phyloP scores from a whole-genome alignment of 2,888 invertebrate species.

The Odontothrips loti region DNA sequence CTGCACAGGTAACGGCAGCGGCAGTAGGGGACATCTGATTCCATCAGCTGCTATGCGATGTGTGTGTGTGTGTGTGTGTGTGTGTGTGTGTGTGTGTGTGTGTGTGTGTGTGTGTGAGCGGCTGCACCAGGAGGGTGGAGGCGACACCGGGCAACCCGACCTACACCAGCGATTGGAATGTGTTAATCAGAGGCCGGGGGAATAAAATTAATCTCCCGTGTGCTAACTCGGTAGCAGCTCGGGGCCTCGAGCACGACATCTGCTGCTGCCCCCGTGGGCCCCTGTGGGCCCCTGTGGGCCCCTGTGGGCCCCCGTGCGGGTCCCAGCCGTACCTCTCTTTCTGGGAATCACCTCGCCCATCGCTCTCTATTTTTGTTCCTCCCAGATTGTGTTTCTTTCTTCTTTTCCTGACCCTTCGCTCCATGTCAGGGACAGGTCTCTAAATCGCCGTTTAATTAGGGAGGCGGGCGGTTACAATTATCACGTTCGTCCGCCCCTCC shows the following conservation, averaged over 20 bases:
- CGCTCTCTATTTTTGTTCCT: neutral
- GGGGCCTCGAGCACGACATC: constrained; percentile 2
- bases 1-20: neutral
- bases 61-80: neutral
- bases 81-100: neutral
- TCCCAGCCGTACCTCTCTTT: too few species aligned
- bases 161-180: constrained; percentile 20
- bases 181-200: constrained; percentile 24
- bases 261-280: neutral
- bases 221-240: constrained; percentile 24
- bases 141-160: neutral
- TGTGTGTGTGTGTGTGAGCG: neutral
- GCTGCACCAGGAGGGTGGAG: neutral
- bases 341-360: neutral
- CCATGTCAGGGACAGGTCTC: neutral
- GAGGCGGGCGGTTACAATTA: neutral
- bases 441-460: constrained; percentile 6
- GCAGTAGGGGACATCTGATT: neutral
- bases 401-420: neutral
- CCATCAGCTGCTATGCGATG: neutral
- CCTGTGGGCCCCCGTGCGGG: neutral
- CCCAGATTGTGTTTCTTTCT: neutral
- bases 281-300: too few species aligned
- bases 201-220: constrained; percentile 26
- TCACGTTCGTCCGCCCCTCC: too few species aligned